phyloP scores from a whole-genome alignment of 2,888 invertebrate species.

The Dastarcus helophoroides region DNA sequence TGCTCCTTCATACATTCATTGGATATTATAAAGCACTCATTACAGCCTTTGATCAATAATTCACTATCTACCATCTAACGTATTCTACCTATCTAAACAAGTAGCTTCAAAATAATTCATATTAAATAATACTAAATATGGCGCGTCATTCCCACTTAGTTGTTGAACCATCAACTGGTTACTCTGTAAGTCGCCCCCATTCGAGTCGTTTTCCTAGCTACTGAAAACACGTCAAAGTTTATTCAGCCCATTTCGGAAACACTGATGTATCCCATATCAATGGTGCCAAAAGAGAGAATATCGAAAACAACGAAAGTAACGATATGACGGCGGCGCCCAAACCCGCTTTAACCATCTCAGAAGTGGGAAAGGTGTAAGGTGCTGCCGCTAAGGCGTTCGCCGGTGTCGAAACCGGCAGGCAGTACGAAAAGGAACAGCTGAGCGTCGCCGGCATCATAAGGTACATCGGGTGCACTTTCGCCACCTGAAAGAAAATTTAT shows the following conservation, averaged over 20 bases:
- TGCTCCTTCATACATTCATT: no score
- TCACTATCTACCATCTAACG: no score
- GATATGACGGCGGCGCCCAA: conserved; percentile 64
- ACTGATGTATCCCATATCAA: conserved; percentile 51
- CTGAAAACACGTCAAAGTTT: conserved; percentile 2
- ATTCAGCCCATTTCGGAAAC: conserved; percentile 50
- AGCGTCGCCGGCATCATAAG: conserved; percentile 83
- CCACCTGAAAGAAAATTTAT: conserved; percentile 24
- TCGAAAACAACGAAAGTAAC: conserved; percentile 54
- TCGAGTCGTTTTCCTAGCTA: no score
- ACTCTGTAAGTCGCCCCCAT: no score
- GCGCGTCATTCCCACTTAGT: no score
- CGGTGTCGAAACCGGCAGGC: conserved; percentile 89
- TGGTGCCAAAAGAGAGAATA: conserved; percentile 65
- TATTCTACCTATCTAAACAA: no score
- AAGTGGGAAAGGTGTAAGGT: conserved; percentile 66
- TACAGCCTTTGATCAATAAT: no score
- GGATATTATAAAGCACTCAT: no score
- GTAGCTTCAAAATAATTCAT: no score
- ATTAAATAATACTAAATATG: no score
- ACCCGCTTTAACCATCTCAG: conserved; percentile 63
- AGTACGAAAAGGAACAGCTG: conserved; percentile 86
- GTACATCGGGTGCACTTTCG: conserved; percentile 69
- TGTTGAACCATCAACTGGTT: no score
- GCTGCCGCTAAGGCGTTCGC: conserved; percentile 90